Evolutionary conservation across 2,888 invertebrate species (phyloP).

Genomic region (Caenorhabditis angaria): DNA sequence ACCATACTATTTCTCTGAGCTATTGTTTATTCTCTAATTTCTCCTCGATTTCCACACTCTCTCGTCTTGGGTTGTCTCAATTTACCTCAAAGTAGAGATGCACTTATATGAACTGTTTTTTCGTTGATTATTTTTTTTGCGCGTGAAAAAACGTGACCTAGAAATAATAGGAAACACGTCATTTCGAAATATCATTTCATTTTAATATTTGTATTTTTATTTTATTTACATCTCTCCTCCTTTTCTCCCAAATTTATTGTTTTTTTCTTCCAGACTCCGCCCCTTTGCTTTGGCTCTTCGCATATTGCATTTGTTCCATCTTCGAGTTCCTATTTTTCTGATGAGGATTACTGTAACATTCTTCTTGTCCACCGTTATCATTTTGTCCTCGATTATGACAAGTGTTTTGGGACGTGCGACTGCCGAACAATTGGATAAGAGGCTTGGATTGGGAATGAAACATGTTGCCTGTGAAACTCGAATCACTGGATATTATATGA

Average conservation of each 20-base stretch:
- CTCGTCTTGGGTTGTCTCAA: not conserved
- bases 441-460: constrained; percentile 34
- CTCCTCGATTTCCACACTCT: not conserved
- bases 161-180: too few relatives aligned
- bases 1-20: not conserved
- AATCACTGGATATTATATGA: constrained; percentile 41
- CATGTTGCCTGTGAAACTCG: constrained; percentile 38
- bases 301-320: too few relatives aligned
- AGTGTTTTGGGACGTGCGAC: not conserved
- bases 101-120: not conserved
- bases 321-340: too few relatives aligned
- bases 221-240: too few relatives aligned
- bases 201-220: too few relatives aligned
- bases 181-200: too few relatives aligned
- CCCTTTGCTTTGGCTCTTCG: too few relatives aligned
- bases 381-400: not conserved
- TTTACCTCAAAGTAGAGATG: constrained; percentile 4
- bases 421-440: constrained; percentile 26
- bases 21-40: constrained; percentile 1
- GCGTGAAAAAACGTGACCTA: not conserved
- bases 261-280: too few relatives aligned
- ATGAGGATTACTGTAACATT: not conserved
- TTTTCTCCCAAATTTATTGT: too few relatives aligned
- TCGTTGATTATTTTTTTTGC: not conserved
- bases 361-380: not conserved